Evolutionary conservation across 1,140 invertebrate species (phyloP).

Genomic region (Rhopalosiphum padi): DNA sequence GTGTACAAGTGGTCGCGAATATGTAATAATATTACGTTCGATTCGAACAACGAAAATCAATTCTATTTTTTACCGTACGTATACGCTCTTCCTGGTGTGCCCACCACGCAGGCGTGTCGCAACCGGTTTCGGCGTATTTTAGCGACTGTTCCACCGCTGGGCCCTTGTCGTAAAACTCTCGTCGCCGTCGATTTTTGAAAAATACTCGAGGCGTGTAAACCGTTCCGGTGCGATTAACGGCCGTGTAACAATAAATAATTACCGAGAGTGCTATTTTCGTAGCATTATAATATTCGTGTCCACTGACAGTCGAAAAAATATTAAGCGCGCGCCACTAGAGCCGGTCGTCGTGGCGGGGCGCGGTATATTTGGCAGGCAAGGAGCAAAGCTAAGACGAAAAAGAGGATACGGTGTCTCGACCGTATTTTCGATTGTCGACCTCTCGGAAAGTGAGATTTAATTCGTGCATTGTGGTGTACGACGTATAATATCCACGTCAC

Average conservation of each 20-base stretch:
- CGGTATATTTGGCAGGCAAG: neutral
- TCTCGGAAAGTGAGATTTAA: neutral
- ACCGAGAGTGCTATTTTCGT: neutral
- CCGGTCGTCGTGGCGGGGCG: neutral
- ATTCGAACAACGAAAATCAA: neutral
- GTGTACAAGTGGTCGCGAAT: neutral
- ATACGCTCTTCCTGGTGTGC: neutral
- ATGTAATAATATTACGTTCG: neutral
- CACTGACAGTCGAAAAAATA: neutral
- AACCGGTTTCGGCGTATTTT: neutral
- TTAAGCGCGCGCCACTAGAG: neutral
- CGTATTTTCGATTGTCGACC: neutral
- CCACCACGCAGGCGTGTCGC: neutral
- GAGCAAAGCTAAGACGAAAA: neutral
- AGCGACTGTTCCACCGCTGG: neutral
- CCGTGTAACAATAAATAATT: neutral
- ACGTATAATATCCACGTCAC: neutral
- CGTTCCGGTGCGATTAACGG: neutral
- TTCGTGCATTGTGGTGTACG: neutral
- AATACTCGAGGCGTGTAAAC: neutral
- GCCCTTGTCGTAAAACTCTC: neutral
- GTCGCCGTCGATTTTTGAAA: neutral
- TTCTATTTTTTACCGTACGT: neutral
- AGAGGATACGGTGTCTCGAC: neutral
- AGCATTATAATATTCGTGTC: neutral